Base-by-base conservation (phyloP, 2,797 vertebrate species). In the Pagetopsis macropterus region DNA sequence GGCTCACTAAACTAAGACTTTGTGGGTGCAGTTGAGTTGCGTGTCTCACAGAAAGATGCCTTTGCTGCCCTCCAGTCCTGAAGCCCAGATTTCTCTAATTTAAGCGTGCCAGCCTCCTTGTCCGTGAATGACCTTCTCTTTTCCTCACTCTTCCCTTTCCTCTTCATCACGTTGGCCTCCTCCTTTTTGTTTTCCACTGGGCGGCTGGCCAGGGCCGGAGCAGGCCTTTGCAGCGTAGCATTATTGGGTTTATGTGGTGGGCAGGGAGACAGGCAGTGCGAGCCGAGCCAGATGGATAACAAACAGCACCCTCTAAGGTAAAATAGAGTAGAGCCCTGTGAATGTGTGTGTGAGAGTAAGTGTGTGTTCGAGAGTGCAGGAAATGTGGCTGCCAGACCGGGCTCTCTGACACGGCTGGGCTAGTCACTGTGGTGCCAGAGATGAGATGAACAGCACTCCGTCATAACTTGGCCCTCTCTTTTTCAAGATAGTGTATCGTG, bases 381-480 rank as follows among this genome's bases (percentile, higher is more conserved):
- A 95, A 88, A 76, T 81, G 27, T 56, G 81, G 58, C 81, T 91
- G 87, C 90, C 91, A 88, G 88, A 88, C 91, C 57, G 54, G 85
- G 81, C 86, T 87, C 82, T 78, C 83, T 86, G 74, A 87, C 92
- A 95, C 90, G 81, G 75, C 70, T 27, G 89, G 93, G 87, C 92
- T 85, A 92, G 93, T 87, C 91, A 79, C 44, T n/a, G 76, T 82
- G 89, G 92, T 95, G 93, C 92, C 93, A 90, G 89, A 79, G 82
- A 90, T 88, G 89, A 85, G 70, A 86, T 73, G 89, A 87, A 82
- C 84, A 65, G 60, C 79, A 66, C 81, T 87, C 62, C 64, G 76
- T 88, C 86, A 82, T 68, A 80, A 71, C 79, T 84, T 79, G 80
- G 62, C 78, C 84, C 69, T 21, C 50, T 55, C 67, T 52, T 68